Conservation (phyloP, 2,888 invertebrate genomes). For the Cabera pusaria region DNA sequence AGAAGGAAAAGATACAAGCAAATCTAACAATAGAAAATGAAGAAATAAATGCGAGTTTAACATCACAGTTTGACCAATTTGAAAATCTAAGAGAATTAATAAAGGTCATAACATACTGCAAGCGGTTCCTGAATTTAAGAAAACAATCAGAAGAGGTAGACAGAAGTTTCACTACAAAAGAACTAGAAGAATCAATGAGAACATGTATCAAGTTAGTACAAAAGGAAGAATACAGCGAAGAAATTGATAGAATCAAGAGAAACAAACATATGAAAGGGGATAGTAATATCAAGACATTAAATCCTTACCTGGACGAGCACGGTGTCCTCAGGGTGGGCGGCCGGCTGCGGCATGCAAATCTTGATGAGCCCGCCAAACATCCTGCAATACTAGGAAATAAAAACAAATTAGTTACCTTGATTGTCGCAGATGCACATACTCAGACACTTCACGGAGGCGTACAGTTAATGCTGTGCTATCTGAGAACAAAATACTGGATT, state of each 20-base stretch:
- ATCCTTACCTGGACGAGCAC: slow-evolving; percentile 25
- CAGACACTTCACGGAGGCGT: slow-evolving; percentile 31
- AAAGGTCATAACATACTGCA: slow-evolving; percentile 4
- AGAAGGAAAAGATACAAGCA: slow-evolving; percentile 4
- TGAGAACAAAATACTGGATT: slow-evolving; percentile 37
- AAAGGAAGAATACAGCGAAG: slow-evolving; percentile 22
- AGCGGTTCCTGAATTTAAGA: slow-evolving; percentile 3
- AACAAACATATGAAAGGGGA: slow-evolving; percentile 18
- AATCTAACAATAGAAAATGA: too few species aligned
- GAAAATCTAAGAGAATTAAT: slow-evolving; percentile 1
- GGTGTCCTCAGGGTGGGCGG: slow-evolving; percentile 6
- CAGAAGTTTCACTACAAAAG: slow-evolving; percentile 19
- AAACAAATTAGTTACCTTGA: slow-evolving; percentile 19
- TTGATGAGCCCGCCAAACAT: slow-evolving; percentile 20
- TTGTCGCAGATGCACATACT: slow-evolving; percentile 1
- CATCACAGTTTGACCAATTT: background rate
- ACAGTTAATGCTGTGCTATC: slow-evolving; percentile 31
- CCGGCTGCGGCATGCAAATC: background rate
- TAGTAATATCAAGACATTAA: slow-evolving; percentile 24
- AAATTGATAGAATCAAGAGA: slow-evolving; percentile 11
- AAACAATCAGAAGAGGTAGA: background rate
- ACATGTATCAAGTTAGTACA: slow-evolving; percentile 25
- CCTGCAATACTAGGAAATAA: slow-evolving; percentile 34
- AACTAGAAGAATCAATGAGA: slow-evolving; percentile 20
- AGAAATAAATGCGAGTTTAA: background rate